Evolutionary conservation across 1,140 invertebrate species (phyloP).

Genomic region (Micrasema minimum): DNA sequence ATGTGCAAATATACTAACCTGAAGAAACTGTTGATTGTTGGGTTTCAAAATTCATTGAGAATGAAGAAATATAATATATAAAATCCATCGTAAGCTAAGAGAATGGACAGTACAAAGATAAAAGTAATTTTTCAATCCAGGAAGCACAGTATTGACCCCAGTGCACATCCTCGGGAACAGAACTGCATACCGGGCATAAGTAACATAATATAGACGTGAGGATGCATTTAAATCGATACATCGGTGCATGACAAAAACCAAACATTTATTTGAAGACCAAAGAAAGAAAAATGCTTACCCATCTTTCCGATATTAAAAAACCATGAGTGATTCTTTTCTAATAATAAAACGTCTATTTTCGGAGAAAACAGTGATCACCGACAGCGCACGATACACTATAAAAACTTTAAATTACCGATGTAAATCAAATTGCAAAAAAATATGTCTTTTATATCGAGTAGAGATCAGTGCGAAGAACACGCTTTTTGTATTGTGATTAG

Average conservation of each 20-base stretch:
- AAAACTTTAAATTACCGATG: not conserved
- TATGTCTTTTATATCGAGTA: not conserved
- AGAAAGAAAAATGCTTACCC: slow-evolving; percentile 11
- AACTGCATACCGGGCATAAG: not conserved
- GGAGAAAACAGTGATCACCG: not conserved
- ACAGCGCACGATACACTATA: too few relatives aligned
- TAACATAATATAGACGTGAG: not conserved
- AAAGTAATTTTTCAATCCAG: too few relatives aligned
- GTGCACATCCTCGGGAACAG: not conserved
- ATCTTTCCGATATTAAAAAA: not conserved
- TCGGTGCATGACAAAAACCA: too few relatives aligned
- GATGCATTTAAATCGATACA: too few relatives aligned
- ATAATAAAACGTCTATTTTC: slow-evolving; percentile 24
- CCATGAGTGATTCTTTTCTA: not conserved
- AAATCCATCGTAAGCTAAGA: too few relatives aligned
- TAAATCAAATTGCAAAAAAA: not conserved
- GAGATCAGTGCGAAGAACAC: not conserved
- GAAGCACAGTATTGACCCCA: too few relatives aligned
- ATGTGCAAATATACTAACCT: too few relatives aligned
- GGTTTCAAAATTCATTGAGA: too few relatives aligned
- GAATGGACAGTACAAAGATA: too few relatives aligned
- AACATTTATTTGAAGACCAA: too few relatives aligned
- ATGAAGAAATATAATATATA: too few relatives aligned
- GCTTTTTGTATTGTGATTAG: not conserved
- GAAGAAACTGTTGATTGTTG: too few relatives aligned